Conservation (phyloP, 1,140 invertebrate species). For the Drosophila fuyamai region DNA sequence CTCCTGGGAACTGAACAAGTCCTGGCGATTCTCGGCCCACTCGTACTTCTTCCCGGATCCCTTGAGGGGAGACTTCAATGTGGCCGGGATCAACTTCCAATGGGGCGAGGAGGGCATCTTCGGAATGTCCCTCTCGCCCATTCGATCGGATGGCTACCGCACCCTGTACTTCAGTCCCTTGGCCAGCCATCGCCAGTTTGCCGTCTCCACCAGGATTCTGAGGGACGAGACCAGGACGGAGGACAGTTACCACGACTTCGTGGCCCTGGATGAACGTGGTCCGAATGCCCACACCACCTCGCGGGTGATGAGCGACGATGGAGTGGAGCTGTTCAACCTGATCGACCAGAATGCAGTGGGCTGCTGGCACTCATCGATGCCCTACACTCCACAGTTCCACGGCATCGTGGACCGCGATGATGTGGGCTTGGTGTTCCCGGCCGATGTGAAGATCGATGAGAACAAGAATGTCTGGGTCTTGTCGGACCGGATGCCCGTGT, state of each 20-base stretch:
- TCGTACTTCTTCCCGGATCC: conserved; percentile 93
- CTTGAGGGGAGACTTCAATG: conserved; percentile 90
- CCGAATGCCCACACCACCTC: conserved; percentile 89
- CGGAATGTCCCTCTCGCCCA: conserved; percentile 89
- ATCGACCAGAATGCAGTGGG: conserved; percentile 92
- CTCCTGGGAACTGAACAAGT: conserved; percentile 90
- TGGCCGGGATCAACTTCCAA: conserved; percentile 92
- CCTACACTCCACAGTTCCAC: conserved; percentile 89
- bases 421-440: conserved; percentile 90
- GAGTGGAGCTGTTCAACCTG: conserved; percentile 90
- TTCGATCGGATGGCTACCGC: conserved; percentile 88
- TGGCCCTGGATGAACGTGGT: conserved; percentile 88
- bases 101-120: conserved; percentile 93
- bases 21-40: conserved; percentile 90
- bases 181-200: conserved; percentile 91
- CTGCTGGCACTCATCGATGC: conserved; percentile 90
- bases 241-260: conserved; percentile 90
- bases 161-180: conserved; percentile 91
- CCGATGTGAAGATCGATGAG: conserved; percentile 90
- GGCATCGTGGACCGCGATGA: conserved; percentile 91
- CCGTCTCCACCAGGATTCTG: conserved; percentile 90
- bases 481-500: conserved; percentile 92
- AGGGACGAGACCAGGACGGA: conserved; percentile 88
- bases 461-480: conserved; percentile 90
- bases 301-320: conserved; percentile 89